Base-by-base conservation (phyloP, 2,888 invertebrate species). In the Hydriomena furcata region DNA sequence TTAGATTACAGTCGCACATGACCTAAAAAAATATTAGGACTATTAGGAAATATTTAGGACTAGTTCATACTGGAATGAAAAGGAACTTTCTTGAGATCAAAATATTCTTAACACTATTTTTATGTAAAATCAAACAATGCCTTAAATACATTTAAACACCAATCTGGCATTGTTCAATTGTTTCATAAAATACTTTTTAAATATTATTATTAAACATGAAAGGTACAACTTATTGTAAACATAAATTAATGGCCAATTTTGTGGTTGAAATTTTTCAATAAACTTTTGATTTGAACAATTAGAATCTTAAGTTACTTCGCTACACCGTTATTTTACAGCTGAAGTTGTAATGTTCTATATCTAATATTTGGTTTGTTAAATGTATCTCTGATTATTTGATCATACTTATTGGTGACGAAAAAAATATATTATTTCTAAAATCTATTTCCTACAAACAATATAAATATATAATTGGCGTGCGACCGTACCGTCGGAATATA, bases 1-100 rank as follows among this genome's bases (percentile, higher is more conserved):
- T 65, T 63, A 61, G 65, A 61, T 63, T 82, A 87, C 89, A 89
- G 89, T 82, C 89, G 89, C 89, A 89, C 87, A 67, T 60, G 55
- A 58, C n/a, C n/a, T 52, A 34, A 56, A 50, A 63, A 66, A 60
- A 53, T 50, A 56, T 58, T 59, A 55, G 42, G 58, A 61, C 53
- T 63, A 68, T 65, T 66, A 65, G 61, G 65, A 69, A 60, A 49
- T 54, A 63, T n/a, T 56, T 60, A 65, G 63, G 46, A 52, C 52
- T 47, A 52, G 47, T 30, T 27, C 10, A 30, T 20, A 38, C 28
- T 66, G 74, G 71, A 76, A 68, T 71, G 58, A 52, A 56, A 66
- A 66, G 68, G 71, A 74, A 70, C 69, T 65, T 65, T 65, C 27
- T 48, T 60, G 73, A 71, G 71, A 72, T 73, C 73, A 64, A 59